These are phyloP conservation scores for Coracopsis vasa DNA, from an alignment of 2,113 vertebrate genomes.

Conservation along the genomic window DNA sequence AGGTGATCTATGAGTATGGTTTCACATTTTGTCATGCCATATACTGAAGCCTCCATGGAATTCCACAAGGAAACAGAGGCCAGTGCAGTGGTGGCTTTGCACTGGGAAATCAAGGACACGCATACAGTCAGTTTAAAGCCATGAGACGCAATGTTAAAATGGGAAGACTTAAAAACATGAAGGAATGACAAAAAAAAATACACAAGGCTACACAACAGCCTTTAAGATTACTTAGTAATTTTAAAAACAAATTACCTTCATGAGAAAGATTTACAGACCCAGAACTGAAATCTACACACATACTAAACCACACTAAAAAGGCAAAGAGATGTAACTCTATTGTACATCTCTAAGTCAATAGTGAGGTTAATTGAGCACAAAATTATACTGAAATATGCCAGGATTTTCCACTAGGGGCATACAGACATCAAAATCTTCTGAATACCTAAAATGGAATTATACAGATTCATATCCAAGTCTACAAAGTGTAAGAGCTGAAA, in stretches of 20 bases:
- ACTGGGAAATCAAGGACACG: background rate
- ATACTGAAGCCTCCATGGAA: background rate
- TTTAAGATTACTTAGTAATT: background rate
- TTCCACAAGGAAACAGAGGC: background rate
- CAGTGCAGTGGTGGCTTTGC: background rate
- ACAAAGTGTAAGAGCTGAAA: background rate
- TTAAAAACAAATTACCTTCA: background rate
- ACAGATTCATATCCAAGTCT: background rate
- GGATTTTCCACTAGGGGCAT: background rate
- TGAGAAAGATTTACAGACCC: background rate
- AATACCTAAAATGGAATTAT: background rate
- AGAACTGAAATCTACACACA: background rate
- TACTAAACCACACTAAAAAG: background rate
- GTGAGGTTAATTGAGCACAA: slow-evolving; percentile 36
- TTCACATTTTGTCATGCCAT: slow-evolving; percentile 55
- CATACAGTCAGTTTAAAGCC: background rate
- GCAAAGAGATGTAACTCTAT: background rate
- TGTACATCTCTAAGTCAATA: background rate
- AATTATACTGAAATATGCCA: slow-evolving; percentile 30
- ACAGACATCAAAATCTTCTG: background rate
- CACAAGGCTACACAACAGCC: background rate
- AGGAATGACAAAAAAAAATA: background rate
- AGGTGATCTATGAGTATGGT: slow-evolving; percentile 59
- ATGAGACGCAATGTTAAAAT: background rate
- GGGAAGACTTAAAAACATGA: background rate